These are phyloP conservation scores for Scarus forsteni DNA, from an alignment of 2,797 vertebrate species.

Conservation along the genomic window DNA sequence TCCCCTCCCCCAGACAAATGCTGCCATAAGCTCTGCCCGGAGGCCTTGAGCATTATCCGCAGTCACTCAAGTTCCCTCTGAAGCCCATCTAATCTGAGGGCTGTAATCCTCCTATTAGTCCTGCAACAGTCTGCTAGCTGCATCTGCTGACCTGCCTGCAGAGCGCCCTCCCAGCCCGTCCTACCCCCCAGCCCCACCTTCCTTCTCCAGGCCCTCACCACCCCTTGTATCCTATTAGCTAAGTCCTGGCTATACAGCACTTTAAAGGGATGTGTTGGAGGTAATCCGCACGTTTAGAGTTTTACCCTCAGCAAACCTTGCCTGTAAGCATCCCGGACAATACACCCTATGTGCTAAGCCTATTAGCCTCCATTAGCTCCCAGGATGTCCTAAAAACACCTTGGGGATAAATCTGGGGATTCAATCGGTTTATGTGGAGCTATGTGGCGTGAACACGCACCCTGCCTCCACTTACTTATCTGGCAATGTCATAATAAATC, in stretches of 20 bases:
- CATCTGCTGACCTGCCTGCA: conserved; percentile 83
- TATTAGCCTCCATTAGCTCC: conserved; percentile 92
- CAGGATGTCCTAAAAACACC: conserved; percentile 87
- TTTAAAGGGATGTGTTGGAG: conserved; percentile 95
- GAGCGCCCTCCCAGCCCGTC: conserved; percentile 55
- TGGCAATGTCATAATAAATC: conserved; percentile 48
- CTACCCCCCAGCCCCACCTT: conserved; percentile 73
- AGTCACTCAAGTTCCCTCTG: conserved; percentile 75
- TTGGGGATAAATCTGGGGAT: conserved; percentile 83
- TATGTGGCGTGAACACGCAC: conserved; percentile 67
- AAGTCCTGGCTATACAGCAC: conserved; percentile 97
- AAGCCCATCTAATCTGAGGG: conserved; percentile 81
- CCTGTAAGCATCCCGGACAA: conserved; percentile 93
- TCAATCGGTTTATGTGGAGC: conserved; percentile 82
- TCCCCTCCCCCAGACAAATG: conserved; percentile 51
- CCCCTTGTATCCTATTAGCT: conserved; percentile 92
- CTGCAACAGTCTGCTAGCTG: conserved; percentile 81
- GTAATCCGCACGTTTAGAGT: conserved; percentile 95
- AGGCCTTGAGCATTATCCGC: conserved; percentile 66
- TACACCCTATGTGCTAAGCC: conserved; percentile 94
- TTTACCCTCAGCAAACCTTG: conserved; percentile 99
- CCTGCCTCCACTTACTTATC: conserved; percentile 34
- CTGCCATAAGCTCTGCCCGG: conserved; percentile 53
- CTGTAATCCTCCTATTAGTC: conserved; percentile 84
- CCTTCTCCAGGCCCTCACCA: conserved; percentile 74